These are phyloP conservation scores for Drosophila paulistorum DNA, from an alignment of 1,140 invertebrate species.

Conservation along the genomic window DNA sequence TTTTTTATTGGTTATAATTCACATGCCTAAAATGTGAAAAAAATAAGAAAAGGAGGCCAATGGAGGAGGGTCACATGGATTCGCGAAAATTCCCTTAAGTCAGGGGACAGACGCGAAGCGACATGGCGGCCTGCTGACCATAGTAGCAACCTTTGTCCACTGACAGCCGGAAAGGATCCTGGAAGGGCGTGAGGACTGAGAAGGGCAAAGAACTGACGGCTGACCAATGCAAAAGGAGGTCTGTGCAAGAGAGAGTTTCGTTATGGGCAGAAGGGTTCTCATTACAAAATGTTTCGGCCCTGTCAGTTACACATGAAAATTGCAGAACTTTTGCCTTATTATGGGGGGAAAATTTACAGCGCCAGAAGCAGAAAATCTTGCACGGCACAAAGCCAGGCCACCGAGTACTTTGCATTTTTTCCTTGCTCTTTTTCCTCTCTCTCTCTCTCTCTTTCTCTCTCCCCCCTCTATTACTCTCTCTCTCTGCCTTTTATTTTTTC, in stretches of 20 bases:
- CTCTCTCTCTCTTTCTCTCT: background rate
- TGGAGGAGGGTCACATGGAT: background rate
- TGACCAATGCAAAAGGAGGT: constrained; percentile 23
- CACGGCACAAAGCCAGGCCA: constrained; percentile 32
- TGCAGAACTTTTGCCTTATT: constrained; percentile 81
- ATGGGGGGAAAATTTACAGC: constrained; percentile 49
- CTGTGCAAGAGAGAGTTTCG: background rate
- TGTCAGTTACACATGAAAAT: constrained; percentile 82
- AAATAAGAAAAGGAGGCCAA: background rate
- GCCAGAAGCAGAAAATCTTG: constrained; percentile 25
- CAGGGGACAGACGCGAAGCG: constrained; percentile 30
- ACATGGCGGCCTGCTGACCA: constrained; percentile 40
- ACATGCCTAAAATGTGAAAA: constrained; percentile 23
- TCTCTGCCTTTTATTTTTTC: constrained; percentile 34
- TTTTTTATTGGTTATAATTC: constrained; percentile 73
- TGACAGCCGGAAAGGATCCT: constrained; percentile 29
- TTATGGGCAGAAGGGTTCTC: constrained; percentile 36
- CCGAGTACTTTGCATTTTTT: constrained; percentile 33
- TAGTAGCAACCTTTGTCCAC: constrained; percentile 58
- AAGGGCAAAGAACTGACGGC: constrained; percentile 5
- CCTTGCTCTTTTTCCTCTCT: constrained; percentile 9
- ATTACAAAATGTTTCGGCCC: constrained; percentile 69
- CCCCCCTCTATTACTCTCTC: background rate
- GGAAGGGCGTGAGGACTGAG: background rate
- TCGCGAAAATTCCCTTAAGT: constrained; percentile 38